phyloP scores from a whole-genome alignment of 1,140 invertebrate species.

The Magallana angulata region DNA sequence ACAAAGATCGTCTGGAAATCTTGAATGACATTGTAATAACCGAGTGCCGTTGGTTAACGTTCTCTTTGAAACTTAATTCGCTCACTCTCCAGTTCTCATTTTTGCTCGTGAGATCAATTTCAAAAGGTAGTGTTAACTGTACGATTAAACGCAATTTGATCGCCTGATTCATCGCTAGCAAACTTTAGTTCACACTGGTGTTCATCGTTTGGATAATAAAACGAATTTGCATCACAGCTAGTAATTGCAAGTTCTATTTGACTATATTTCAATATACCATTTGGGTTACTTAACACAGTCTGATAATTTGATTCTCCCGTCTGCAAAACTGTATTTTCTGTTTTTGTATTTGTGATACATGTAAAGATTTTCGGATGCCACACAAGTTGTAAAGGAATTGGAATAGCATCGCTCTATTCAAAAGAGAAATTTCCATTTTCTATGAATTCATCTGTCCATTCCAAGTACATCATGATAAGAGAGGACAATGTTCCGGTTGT shows the following conservation, averaged over 20 bases:
- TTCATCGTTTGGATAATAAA: not conserved
- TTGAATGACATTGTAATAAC: not conserved
- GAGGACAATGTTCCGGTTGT: not conserved
- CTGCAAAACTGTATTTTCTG: not conserved
- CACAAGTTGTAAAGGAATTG: not conserved
- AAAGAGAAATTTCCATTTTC: not conserved
- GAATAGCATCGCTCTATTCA: not conserved
- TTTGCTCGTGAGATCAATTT: not conserved
- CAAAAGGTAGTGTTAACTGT: too few relatives aligned
- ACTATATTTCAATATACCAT: not conserved
- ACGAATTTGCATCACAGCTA: not conserved
- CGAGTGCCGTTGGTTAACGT: not conserved
- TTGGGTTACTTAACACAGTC: not conserved
- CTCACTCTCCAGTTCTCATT: not conserved
- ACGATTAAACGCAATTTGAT: not conserved
- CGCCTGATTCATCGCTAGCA: not conserved
- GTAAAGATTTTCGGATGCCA: not conserved
- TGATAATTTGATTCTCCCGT: not conserved
- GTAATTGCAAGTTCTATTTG: not conserved
- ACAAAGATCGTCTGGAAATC: not conserved
- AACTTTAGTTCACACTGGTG: not conserved
- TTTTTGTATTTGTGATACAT: not conserved
- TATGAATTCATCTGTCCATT: not conserved
- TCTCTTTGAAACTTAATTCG: not conserved
- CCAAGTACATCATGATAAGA: not conserved